Percentiles rank a stretch among this genome's conserved stretches.
Conservation (phyloP, 2,888 invertebrate species). For the Halocaridina rubra region DNA sequence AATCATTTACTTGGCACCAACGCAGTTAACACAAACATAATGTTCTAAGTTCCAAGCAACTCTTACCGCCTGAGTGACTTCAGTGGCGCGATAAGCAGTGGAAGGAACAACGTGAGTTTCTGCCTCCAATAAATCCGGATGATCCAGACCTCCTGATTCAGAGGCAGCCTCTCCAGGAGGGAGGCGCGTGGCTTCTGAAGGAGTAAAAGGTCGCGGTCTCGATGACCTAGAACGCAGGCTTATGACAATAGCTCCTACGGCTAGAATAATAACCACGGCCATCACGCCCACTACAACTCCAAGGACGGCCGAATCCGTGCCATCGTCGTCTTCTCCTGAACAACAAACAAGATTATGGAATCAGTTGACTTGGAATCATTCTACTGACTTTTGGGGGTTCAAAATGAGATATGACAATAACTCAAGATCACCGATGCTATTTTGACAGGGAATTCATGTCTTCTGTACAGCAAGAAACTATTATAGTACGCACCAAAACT, state of each 20-base stretch:
- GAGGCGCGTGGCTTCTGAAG: constrained; percentile 27
- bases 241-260: constrained; percentile 33
- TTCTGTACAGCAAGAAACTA: too few relatives aligned
- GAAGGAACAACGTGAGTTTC: constrained; percentile 22
- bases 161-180: constrained; percentile 26
- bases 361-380: too few relatives aligned
- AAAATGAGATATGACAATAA: too few relatives aligned
- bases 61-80: constrained; percentile 51
- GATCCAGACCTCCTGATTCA: constrained; percentile 31
- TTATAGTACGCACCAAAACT: too few relatives aligned
- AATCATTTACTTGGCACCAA: too few relatives aligned
- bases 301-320: constrained; percentile 8
- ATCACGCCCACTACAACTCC: constrained; percentile 38
- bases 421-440: too few relatives aligned
- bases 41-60: too few relatives aligned
- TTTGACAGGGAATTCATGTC: too few relatives aligned
- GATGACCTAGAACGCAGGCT: constrained; percentile 31
- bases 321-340: constrained; percentile 44
- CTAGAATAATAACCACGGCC: constrained; percentile 35
- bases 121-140: constrained; percentile 38
- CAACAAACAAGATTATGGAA: neutral
- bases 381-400: too few relatives aligned
- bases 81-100: constrained; percentile 15
- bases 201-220: neutral
- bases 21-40: too few relatives aligned